Conservation (phyloP, 2,797 vertebrate genomes). For the Neoniphon sammara region DNA sequence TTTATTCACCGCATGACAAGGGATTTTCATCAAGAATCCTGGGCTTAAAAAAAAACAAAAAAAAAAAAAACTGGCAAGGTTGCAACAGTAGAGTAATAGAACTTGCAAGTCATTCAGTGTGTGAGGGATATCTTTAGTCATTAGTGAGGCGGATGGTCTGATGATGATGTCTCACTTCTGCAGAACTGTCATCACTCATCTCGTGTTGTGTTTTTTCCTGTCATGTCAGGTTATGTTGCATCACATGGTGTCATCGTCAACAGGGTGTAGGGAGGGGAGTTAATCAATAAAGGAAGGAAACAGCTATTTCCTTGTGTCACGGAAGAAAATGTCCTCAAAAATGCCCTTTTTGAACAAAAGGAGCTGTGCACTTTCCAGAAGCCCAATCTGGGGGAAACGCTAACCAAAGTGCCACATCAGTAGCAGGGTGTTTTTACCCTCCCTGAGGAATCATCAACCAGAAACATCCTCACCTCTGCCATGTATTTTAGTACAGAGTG, state of each 20-base stretch:
- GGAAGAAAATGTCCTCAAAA: no score
- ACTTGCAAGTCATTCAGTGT: slow-evolving; percentile 68
- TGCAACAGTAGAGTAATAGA: slow-evolving; percentile 54
- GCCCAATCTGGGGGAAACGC: slow-evolving; percentile 34
- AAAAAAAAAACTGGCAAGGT: slow-evolving; percentile 23
- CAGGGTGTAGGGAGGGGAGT: slow-evolving; percentile 25
- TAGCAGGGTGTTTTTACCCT: slow-evolving; percentile 24
- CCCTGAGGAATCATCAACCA: slow-evolving; percentile 58
- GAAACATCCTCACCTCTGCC: slow-evolving; percentile 44
- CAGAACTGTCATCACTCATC: slow-evolving; percentile 56
- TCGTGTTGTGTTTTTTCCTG: slow-evolving; percentile 23
- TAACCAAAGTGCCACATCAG: slow-evolving; percentile 37
- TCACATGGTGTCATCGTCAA: slow-evolving; percentile 17
- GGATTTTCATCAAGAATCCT: slow-evolving; percentile 33
- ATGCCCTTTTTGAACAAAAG: slow-evolving; percentile 34
- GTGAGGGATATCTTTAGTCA: slow-evolving; percentile 28
- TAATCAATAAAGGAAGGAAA: slow-evolving; percentile 38
- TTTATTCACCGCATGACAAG: slow-evolving; percentile 62
- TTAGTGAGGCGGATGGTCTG: slow-evolving; percentile 18
- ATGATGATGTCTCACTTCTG: slow-evolving; percentile 22
- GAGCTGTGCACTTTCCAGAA: slow-evolving; percentile 31
- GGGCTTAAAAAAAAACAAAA: slow-evolving; percentile 36
- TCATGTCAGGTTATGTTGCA: slow-evolving; percentile 39
- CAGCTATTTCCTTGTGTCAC: slow-evolving; percentile 21
- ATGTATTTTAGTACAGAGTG: slow-evolving; percentile 18